These are phyloP conservation scores for Mythimna impura DNA, from an alignment of 2,888 invertebrate species.

Conservation along the genomic window DNA sequence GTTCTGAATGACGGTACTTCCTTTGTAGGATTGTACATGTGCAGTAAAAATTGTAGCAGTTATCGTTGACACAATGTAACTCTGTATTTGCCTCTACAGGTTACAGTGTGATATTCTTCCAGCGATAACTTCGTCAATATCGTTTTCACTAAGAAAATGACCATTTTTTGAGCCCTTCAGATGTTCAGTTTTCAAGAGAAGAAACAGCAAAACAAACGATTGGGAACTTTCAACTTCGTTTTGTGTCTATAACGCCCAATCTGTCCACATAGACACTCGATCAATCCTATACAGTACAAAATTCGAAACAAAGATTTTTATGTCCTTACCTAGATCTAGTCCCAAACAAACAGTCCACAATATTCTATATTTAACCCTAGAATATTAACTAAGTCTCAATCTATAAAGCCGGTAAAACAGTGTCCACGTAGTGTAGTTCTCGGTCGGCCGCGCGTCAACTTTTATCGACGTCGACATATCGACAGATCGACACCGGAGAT, in stretches of 20 bases:
- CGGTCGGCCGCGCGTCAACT: slow-evolving; percentile 62
- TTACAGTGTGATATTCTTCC: too few relatives aligned
- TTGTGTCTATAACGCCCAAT: not conserved
- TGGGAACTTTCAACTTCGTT: fast-evolving
- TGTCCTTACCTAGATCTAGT: slow-evolving; percentile 8
- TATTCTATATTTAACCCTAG: slow-evolving; percentile 48
- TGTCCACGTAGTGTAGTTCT: slow-evolving; percentile 64
- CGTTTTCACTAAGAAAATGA: too few relatives aligned
- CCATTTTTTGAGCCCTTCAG: too few relatives aligned
- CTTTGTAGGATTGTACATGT: too few relatives aligned
- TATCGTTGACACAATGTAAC: too few relatives aligned
- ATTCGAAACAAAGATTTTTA: not conserved
- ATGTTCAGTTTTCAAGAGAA: too few relatives aligned
- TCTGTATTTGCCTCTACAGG: too few relatives aligned
- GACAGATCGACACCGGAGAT: slow-evolving; percentile 81
- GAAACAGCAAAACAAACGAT: too few relatives aligned
- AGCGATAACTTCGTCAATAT: too few relatives aligned
- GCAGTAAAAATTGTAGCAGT: too few relatives aligned
- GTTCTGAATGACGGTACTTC: too few relatives aligned
- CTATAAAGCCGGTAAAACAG: slow-evolving; percentile 52
- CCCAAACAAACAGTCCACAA: slow-evolving; percentile 21
- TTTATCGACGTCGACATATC: slow-evolving; percentile 74
- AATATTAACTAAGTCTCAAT: slow-evolving; percentile 56
- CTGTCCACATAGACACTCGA: not conserved
- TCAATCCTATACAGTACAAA: not conserved